Percentiles rank a stretch among this genome's conserved stretches.
phyloP scores from a whole-genome alignment of 2,113 vertebrate species.

The Tychaedon coryphoeus region DNA sequence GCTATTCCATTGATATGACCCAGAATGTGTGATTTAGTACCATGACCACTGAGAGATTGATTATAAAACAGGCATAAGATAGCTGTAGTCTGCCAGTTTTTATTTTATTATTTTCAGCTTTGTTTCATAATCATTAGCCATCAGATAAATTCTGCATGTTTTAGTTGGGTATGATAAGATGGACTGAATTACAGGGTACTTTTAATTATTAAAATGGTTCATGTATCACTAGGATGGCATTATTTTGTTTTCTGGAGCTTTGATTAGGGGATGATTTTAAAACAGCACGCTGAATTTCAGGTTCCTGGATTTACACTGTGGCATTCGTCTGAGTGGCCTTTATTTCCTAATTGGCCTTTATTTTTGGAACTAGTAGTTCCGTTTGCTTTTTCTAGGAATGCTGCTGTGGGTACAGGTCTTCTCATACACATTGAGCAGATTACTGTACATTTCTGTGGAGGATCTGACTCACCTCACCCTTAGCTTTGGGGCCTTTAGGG shows the following conservation, averaged over 20 bases:
- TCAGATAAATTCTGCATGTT: neutral
- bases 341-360: neutral
- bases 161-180: neutral
- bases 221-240: neutral
- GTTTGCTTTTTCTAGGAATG: neutral
- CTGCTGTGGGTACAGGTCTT: neutral
- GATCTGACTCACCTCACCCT: neutral
- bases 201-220: neutral
- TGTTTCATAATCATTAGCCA: conserved; percentile 5
- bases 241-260: neutral
- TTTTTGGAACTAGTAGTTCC: neutral
- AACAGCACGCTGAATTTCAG: neutral
- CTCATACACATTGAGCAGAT: neutral
- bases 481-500: neutral
- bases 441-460: neutral
- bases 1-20: neutral
- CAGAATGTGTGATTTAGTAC: neutral
- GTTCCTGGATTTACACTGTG: neutral
- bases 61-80: neutral
- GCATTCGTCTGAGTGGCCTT: neutral
- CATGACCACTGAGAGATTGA: neutral
- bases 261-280: neutral
- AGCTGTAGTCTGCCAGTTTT: neutral
- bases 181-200: neutral
- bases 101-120: conserved; percentile 24